phyloP scores from a whole-genome alignment of 1,140 invertebrate species.

The Cydia pomonella region DNA sequence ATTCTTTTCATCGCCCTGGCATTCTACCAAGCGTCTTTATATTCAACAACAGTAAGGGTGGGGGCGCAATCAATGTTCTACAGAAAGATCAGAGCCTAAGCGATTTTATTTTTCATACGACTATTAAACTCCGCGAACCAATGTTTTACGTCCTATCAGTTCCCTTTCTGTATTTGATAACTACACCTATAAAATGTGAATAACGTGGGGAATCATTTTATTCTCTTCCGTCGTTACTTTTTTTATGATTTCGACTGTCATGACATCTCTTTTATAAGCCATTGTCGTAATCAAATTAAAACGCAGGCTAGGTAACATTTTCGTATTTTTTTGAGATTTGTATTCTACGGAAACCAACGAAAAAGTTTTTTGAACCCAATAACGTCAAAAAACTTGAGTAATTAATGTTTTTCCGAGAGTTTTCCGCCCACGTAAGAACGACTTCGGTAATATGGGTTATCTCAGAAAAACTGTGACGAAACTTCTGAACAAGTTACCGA shows the following conservation, averaged over 20 bases:
- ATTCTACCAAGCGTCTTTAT: slow-evolving; percentile 75
- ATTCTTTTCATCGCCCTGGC: slow-evolving; percentile 70
- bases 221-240: slow-evolving; percentile 22
- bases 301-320: background rate
- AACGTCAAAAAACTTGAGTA: slow-evolving; percentile 43
- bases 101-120: slow-evolving; percentile 57
- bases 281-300: background rate
- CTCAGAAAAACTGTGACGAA: slow-evolving; percentile 41
- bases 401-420: slow-evolving; percentile 47
- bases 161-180: slow-evolving; percentile 23
- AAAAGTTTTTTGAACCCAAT: slow-evolving; percentile 1
- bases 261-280: slow-evolving; percentile 13
- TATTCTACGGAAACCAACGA: background rate
- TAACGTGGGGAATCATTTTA: background rate
- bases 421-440: slow-evolving; percentile 37
- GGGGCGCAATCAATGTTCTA: slow-evolving; percentile 68
- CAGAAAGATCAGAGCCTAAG: slow-evolving; percentile 61
- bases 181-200: slow-evolving; percentile 24
- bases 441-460: slow-evolving; percentile 39
- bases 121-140: slow-evolving; percentile 54
- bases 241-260: slow-evolving; percentile 5
- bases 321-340: background rate
- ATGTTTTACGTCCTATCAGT: slow-evolving; percentile 27
- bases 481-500: slow-evolving; percentile 39
- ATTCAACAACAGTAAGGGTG: slow-evolving; percentile 69